These are phyloP conservation scores for Gryon sp. DNA, from an alignment of 1,140 invertebrate genomes.

Conservation along the genomic window DNA sequence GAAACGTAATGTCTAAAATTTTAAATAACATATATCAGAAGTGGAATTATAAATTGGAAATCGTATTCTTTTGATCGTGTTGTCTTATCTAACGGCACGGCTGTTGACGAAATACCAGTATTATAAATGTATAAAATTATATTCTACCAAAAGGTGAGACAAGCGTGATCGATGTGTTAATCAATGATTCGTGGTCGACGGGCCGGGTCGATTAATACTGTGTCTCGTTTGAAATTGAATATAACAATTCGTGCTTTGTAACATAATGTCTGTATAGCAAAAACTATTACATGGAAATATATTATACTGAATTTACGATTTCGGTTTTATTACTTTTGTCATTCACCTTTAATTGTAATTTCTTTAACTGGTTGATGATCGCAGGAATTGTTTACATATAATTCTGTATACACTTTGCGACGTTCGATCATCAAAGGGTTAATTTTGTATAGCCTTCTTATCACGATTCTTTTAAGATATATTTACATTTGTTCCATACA, in stretches of 20 bases:
- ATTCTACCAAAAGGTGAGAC: slow-evolving; percentile 65
- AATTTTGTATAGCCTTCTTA: too few species aligned
- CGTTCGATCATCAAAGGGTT: too few species aligned
- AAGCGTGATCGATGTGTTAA: slow-evolving; percentile 61
- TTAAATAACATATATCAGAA: too few species aligned
- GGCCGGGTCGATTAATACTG: slow-evolving; percentile 59
- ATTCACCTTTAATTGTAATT: slow-evolving; percentile 3
- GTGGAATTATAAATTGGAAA: slow-evolving; percentile 43
- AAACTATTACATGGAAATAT: slow-evolving; percentile 80
- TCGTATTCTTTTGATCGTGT: slow-evolving; percentile 54
- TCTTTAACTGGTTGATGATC: too few species aligned
- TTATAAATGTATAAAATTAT: slow-evolving; percentile 79
- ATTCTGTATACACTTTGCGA: too few species aligned
- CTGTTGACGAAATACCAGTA: slow-evolving; percentile 77
- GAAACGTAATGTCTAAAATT: too few species aligned
- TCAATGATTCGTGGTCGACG: slow-evolving; percentile 53
- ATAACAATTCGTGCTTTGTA: slow-evolving; percentile 78
- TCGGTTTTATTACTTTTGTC: slow-evolving; percentile 10
- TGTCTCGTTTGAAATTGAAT: slow-evolving; percentile 67
- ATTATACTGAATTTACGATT: slow-evolving; percentile 79
- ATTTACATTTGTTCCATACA: too few species aligned
- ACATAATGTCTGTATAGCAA: slow-evolving; percentile 80
- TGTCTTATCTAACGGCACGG: slow-evolving; percentile 63
- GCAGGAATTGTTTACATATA: too few species aligned
- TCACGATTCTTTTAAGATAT: too few species aligned